These are phyloP conservation scores for Guaruba guarouba DNA, from an alignment of 2,113 vertebrate species.

Conservation along the genomic window DNA sequence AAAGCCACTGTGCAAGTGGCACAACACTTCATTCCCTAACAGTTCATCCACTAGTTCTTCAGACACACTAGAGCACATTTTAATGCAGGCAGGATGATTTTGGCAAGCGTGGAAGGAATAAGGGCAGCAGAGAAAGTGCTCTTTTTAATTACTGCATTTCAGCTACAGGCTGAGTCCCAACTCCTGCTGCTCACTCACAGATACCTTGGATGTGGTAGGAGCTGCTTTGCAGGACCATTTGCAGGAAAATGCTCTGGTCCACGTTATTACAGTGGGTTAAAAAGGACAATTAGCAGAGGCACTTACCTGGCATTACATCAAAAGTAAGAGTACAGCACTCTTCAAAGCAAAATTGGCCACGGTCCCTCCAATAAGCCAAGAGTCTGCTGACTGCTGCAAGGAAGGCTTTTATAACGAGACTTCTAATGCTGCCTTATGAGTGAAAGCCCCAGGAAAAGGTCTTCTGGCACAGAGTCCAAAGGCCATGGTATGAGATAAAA, in stretches of 20 bases:
- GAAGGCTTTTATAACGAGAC: neutral
- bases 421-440: neutral
- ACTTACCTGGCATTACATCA: neutral
- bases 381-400: neutral
- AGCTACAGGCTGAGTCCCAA: neutral
- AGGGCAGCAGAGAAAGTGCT: neutral
- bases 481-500: neutral
- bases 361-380: neutral
- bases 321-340: neutral
- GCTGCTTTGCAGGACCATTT: neutral
- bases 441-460: neutral
- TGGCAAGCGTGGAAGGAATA: neutral
- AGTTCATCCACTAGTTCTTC: neutral
- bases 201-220: neutral
- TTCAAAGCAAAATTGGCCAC: neutral
- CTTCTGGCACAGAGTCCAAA: rapidly evolving
- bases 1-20: neutral
- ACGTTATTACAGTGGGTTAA: neutral
- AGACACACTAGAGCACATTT: rapidly evolving
- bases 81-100: too few relatives aligned
- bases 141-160: neutral
- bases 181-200: neutral
- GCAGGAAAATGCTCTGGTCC: neutral
- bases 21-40: neutral
- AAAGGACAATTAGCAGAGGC: neutral